Conservation (phyloP, 2,888 invertebrate species). For the Ornithoptera priamus region DNA sequence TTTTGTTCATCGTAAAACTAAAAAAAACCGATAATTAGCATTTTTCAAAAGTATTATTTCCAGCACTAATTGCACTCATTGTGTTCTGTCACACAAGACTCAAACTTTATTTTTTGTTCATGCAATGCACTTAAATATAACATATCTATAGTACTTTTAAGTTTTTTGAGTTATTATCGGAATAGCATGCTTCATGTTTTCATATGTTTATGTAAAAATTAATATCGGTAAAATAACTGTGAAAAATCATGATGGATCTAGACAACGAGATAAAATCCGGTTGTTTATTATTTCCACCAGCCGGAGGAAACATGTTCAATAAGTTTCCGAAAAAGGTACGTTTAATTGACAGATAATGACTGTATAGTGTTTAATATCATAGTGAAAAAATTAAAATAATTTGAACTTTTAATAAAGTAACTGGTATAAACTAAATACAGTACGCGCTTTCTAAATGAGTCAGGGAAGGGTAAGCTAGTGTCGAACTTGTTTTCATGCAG, state of each 20-base stretch:
- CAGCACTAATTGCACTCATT: slow-evolving; percentile 23
- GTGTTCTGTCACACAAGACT: slow-evolving; percentile 18
- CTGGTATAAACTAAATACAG: slow-evolving; percentile 3
- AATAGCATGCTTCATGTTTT: slow-evolving; percentile 34
- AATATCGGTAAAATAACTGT: background rate
- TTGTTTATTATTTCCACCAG: slow-evolving; percentile 87
- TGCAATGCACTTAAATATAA: slow-evolving; percentile 25
- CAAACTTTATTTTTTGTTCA: slow-evolving; percentile 20
- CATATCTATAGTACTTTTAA: slow-evolving; percentile 19
- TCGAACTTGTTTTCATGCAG: slow-evolving; percentile 25
- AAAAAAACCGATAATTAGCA: too few species aligned
- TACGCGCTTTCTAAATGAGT: slow-evolving; percentile 30
- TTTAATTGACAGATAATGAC: background rate
- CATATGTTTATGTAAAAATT: slow-evolving; percentile 30
- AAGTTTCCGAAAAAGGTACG: slow-evolving; percentile 88
- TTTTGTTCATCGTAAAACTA: too few species aligned
- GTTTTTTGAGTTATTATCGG: slow-evolving; percentile 30
- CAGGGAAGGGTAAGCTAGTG: slow-evolving; percentile 28
- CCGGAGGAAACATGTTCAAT: slow-evolving; percentile 82
- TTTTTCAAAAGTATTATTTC: too few species aligned
- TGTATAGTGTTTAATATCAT: too few species aligned
- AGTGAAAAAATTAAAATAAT: too few species aligned
- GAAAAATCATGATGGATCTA: slow-evolving; percentile 80
- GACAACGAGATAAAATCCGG: slow-evolving; percentile 88
- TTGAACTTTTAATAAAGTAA: background rate